phyloP scores from a whole-genome alignment of 2,888 invertebrate genomes.

The Chirona hameri region DNA sequence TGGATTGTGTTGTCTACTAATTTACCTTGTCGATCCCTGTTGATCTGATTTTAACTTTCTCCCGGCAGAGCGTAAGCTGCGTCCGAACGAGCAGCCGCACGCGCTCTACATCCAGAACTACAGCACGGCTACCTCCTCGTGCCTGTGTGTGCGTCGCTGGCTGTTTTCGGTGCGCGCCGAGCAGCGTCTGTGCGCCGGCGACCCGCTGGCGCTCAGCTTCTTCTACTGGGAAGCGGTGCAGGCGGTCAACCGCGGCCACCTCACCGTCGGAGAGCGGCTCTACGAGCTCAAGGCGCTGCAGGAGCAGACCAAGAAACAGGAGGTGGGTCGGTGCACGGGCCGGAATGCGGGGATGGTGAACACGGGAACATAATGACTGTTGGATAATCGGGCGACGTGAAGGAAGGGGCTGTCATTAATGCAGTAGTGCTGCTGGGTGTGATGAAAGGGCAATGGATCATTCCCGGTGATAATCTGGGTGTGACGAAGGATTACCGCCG shows the following conservation, averaged over 20 bases:
- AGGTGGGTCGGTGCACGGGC: too few relatives aligned
- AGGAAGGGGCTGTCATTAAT: too few relatives aligned
- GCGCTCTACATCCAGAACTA: constrained; percentile 98
- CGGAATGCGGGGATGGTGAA: too few relatives aligned
- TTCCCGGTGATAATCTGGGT: too few relatives aligned
- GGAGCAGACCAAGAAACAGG: constrained; percentile 73
- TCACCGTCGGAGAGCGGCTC: constrained; percentile 81
- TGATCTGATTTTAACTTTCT: too few relatives aligned
- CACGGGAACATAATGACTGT: too few relatives aligned
- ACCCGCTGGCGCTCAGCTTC: constrained; percentile 37
- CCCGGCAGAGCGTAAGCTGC: constrained; percentile 81
- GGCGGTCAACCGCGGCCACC: constrained; percentile 89
- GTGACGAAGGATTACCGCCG: too few relatives aligned
- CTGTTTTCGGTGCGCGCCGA: constrained; percentile 65
- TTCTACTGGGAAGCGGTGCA: constrained; percentile 66
- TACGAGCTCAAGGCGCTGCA: constrained; percentile 96
- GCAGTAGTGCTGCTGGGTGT: too few relatives aligned
- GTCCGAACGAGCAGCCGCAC: constrained; percentile 91
- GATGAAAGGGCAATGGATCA: too few relatives aligned
- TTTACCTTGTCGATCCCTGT: too few relatives aligned
- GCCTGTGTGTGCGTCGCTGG: constrained; percentile 84
- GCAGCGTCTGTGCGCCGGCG: constrained; percentile 37
- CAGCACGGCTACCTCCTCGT: constrained; percentile 93
- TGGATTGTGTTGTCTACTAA: too few relatives aligned
- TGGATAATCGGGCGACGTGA: too few relatives aligned